Conservation (phyloP, 2,113 vertebrate genomes). For the Tenebrosternarchus preto region DNA sequence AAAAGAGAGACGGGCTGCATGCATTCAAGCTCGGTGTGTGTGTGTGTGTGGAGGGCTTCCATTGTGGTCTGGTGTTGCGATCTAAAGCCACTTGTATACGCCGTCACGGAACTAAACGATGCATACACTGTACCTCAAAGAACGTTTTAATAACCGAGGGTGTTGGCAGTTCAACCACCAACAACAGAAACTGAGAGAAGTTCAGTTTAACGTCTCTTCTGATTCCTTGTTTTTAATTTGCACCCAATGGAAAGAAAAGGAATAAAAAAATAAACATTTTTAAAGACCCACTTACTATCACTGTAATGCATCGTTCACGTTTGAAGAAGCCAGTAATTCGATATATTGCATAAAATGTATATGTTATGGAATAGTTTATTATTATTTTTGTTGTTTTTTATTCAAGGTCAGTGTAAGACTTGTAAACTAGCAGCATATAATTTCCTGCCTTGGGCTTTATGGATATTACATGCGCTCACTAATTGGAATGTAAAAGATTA, state of each 20-base stretch:
- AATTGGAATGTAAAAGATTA: not conserved
- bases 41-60: slow-evolving; percentile 29
- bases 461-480: not conserved
- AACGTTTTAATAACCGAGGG: not conserved
- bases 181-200: not conserved
- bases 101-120: not conserved
- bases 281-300: no score
- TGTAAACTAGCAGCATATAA: not conserved
- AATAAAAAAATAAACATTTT: no score
- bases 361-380: not conserved
- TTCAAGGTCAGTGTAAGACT: slow-evolving; percentile 4
- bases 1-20: not conserved
- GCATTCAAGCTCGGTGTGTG: slow-evolving; percentile 21
- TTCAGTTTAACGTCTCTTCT: not conserved
- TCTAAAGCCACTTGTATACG: not conserved
- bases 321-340: not conserved
- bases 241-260: no score
- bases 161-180: not conserved
- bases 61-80: not conserved
- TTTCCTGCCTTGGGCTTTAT: slow-evolving; percentile 13
- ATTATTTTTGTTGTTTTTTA: not conserved
- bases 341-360: not conserved
- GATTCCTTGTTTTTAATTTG: no score
- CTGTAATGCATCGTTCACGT: not conserved
- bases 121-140: not conserved